Evolutionary conservation across 1,140 invertebrate species (phyloP).

Genomic region (Drosophila tropicalis): DNA sequence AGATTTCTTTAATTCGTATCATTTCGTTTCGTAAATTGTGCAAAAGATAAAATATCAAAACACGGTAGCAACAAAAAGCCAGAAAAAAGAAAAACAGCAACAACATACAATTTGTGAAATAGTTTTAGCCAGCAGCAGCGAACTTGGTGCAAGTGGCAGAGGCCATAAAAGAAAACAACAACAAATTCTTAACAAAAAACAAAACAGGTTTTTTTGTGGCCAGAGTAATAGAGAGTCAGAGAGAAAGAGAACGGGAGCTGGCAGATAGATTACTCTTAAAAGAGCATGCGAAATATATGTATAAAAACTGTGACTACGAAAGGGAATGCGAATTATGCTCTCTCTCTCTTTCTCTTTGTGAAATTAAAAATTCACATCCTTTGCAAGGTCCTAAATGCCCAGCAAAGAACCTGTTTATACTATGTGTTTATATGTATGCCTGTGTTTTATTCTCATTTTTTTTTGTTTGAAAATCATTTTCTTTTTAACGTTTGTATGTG

Average conservation of each 20-base stretch:
- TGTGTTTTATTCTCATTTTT: conserved; percentile 11
- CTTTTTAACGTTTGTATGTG: background rate
- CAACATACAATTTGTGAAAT: conserved; percentile 51
- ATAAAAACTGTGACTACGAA: conserved; percentile 32
- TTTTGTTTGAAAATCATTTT: conserved; percentile 34
- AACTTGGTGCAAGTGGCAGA: conserved; percentile 51
- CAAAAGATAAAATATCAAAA: conserved; percentile 34
- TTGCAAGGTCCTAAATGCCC: conserved; percentile 17
- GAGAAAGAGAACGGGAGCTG: conserved; percentile 1
- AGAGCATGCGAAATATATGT: conserved; percentile 19
- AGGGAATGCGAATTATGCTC: conserved; percentile 38
- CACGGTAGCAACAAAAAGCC: conserved; percentile 43
- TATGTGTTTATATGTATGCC: background rate
- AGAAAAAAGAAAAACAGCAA: conserved; percentile 16
- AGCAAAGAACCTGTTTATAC: conserved; percentile 24
- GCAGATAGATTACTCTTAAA: conserved; percentile 4
- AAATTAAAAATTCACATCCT: conserved; percentile 14
- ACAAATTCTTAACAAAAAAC: conserved; percentile 46
- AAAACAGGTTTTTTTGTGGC: conserved; percentile 48
- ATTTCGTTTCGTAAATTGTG: conserved; percentile 44
- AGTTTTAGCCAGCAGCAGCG: conserved; percentile 21
- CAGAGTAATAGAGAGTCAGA: conserved; percentile 4
- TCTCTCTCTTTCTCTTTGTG: background rate
- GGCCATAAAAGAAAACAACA: conserved; percentile 34
- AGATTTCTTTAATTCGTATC: conserved; percentile 19